Evolutionary conservation across 2,113 vertebrate species (phyloP).

Genomic region (Coryphaenoides rupestris): DNA sequence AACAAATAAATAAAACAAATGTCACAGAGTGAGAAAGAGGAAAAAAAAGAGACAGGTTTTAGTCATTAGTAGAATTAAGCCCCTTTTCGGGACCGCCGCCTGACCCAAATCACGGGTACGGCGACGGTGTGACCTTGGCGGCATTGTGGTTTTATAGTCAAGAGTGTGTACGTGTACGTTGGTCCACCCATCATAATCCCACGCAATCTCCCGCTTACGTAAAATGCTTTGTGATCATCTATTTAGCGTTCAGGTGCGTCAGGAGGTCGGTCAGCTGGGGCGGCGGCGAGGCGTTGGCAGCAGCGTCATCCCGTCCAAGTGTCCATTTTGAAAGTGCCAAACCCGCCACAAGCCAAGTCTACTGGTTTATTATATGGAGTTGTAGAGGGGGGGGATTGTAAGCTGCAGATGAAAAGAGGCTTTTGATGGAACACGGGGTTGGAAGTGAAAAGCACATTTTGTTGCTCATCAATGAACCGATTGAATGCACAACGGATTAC

Average conservation of each 20-base stretch:
- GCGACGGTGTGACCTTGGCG: conserved; percentile 33
- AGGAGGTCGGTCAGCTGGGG: conserved; percentile 32
- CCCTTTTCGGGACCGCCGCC: conserved; percentile 21
- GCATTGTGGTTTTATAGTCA: conserved; percentile 33
- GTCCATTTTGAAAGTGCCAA: conserved; percentile 31
- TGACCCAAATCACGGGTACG: conserved; percentile 51
- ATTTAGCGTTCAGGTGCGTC: conserved; percentile 28
- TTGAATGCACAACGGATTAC: conserved; percentile 16
- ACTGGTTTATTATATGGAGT: conserved; percentile 32
- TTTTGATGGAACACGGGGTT: conserved; percentile 33
- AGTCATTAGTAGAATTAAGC: conserved; percentile 57
- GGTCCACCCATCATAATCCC: conserved; percentile 47
- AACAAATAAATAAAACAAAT: too few relatives aligned
- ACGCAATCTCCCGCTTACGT: conserved; percentile 55
- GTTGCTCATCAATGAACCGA: conserved; percentile 32
- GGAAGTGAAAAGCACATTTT: conserved; percentile 30
- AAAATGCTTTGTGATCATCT: conserved; percentile 61
- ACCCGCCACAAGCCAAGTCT: neutral
- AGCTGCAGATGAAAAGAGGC: conserved; percentile 35
- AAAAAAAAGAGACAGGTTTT: conserved; percentile 44
- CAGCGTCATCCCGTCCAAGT: conserved; percentile 23
- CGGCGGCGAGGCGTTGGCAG: conserved; percentile 9
- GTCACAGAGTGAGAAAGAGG: too few relatives aligned
- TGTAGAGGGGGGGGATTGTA: conserved; percentile 25
- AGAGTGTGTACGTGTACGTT: conserved; percentile 39